A percentile compares a stretch with the other conserved stretches of the same genome.
Evolutionary conservation across 2,888 invertebrate species (phyloP).

Genomic region (Melangyna quadrimaculata): DNA sequence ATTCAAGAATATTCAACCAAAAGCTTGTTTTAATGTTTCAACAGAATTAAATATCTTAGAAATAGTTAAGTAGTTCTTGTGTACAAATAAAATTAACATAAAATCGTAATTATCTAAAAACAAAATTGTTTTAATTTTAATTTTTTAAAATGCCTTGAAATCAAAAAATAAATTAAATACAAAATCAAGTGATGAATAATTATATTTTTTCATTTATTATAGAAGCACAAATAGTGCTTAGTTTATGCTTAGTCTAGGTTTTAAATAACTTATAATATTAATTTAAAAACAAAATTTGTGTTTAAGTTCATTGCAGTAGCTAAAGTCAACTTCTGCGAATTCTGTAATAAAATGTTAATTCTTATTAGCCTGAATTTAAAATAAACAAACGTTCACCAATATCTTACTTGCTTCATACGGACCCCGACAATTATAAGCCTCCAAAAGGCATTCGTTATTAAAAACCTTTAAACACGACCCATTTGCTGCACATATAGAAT

Average conservation of each 20-base stretch:
- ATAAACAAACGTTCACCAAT: not conserved
- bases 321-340: conserved; percentile 59
- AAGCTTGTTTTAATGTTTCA: not conserved
- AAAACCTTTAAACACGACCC: conserved; percentile 55
- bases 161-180: not conserved
- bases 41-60: not conserved
- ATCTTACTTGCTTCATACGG: conserved; percentile 42
- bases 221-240: not conserved
- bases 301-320: conserved; percentile 50
- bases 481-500: conserved; percentile 53
- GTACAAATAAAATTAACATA: not conserved
- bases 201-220: not conserved
- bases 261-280: too few relatives aligned
- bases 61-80: not conserved
- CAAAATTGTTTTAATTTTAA: not conserved
- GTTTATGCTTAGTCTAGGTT: not conserved
- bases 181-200: not conserved
- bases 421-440: conserved; percentile 57
- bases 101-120: not conserved
- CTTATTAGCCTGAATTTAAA: not conserved
- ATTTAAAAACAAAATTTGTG: conserved; percentile 59
- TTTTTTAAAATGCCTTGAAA: not conserved
- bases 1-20: conserved; percentile 38
- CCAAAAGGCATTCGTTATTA: conserved; percentile 46
- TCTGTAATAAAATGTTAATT: conserved; percentile 20